phyloP scores from a whole-genome alignment of 2,797 vertebrate genomes.

The Gymnoscopelus microlampas region DNA sequence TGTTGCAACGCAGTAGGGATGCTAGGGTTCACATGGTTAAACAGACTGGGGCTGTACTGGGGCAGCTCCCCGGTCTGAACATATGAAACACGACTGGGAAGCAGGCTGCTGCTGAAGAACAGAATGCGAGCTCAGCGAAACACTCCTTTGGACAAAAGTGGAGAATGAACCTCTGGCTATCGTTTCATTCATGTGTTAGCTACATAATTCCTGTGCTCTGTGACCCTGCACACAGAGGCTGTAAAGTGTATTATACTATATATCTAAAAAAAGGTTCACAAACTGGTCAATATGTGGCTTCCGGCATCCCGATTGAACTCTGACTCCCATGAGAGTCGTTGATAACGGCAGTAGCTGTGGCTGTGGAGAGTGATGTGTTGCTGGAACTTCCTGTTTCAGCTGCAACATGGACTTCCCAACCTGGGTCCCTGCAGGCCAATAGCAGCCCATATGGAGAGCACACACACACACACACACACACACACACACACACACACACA shows the following conservation, averaged over 20 bases:
- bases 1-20: too few relatives aligned
- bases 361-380: slow-evolving; percentile 34
- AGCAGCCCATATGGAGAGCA: background rate
- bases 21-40: too few relatives aligned
- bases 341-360: slow-evolving; percentile 32
- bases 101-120: too few relatives aligned
- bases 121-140: too few relatives aligned
- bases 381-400: slow-evolving; percentile 47
- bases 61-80: too few relatives aligned
- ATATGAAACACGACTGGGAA: too few relatives aligned
- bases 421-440: slow-evolving; percentile 37
- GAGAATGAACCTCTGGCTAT: too few relatives aligned
- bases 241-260: background rate
- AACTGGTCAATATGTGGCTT: background rate
- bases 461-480: slow-evolving; percentile 12
- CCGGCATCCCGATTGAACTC: slow-evolving; percentile 26
- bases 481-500: slow-evolving; percentile 10
- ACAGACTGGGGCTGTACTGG: too few relatives aligned
- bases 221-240: background rate
- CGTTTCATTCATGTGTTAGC: too few relatives aligned
- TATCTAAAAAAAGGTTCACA: background rate
- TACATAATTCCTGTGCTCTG: background rate
- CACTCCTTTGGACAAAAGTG: too few relatives aligned
- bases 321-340: slow-evolving; percentile 18
- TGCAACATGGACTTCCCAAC: slow-evolving; percentile 27